Percentiles rank a stretch among this genome's conserved stretches.
Conservation (phyloP, 2,797 vertebrate species). For the Cossypha dichroa region DNA sequence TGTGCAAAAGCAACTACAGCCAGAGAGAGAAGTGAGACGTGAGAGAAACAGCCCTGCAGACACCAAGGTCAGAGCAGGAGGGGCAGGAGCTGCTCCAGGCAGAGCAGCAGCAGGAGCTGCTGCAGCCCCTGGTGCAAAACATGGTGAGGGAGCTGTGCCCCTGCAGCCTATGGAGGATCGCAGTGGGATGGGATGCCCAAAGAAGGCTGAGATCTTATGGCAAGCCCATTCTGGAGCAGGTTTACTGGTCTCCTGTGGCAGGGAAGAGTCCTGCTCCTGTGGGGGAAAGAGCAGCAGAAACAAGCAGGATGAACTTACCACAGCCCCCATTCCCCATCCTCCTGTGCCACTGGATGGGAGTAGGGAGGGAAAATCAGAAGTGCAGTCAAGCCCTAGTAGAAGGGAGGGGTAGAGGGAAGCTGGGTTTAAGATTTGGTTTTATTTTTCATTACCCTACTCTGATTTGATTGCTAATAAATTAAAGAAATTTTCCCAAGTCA, state of each 20-base stretch:
- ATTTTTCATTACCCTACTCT: not conserved
- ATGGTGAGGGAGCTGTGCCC: not conserved
- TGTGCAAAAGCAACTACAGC: not conserved
- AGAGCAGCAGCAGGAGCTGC: not conserved
- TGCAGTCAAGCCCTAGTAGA: accelerated
- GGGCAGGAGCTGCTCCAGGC: not conserved
- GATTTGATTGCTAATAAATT: not conserved
- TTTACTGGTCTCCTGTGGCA: not conserved
- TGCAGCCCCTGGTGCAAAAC: not conserved
- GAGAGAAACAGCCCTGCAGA: not conserved
- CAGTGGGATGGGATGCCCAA: not conserved
- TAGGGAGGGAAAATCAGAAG: not conserved
- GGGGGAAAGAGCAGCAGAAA: not conserved
- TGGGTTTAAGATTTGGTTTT: not conserved
- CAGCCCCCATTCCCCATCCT: not conserved
- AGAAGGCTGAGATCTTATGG: not conserved
- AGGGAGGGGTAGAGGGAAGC: not conserved
- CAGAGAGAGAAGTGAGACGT: not conserved
- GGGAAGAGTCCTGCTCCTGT: not conserved
- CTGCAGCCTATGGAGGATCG: not conserved
- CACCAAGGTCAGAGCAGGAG: not conserved
- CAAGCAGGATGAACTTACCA: not conserved
- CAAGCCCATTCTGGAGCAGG: not conserved
- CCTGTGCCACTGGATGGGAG: too few species aligned
- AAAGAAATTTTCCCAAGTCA: not conserved